Evolutionary conservation across 1,140 invertebrate genomes (phyloP).

Genomic region (Aculops lycopersici): DNA sequence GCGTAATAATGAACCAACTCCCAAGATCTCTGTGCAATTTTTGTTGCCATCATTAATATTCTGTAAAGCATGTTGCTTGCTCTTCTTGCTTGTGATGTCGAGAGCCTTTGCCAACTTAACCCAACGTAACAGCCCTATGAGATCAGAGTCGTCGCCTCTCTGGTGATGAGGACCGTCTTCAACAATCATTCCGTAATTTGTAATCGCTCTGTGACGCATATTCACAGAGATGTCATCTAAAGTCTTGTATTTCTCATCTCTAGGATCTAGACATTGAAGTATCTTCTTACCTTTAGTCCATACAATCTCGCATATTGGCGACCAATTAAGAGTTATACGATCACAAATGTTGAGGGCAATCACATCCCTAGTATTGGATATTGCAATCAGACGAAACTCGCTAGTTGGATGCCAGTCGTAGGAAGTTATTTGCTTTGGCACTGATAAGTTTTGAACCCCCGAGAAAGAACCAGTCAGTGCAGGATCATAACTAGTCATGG

Average conservation of each 20-base stretch:
- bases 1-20: constrained; percentile 3
- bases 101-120: background rate
- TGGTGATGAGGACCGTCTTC: background rate
- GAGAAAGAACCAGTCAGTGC: constrained; percentile 2
- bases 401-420: constrained; percentile 50
- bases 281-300: constrained; percentile 37
- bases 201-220: constrained; percentile 32
- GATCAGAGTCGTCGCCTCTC: background rate
- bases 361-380: constrained; percentile 24
- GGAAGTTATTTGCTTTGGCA: constrained; percentile 21
- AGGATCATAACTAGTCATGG: too few relatives aligned
- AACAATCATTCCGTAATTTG: constrained; percentile 43
- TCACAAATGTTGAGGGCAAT: constrained; percentile 40
- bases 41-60: constrained; percentile 2
- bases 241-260: constrained; percentile 16
- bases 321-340: constrained; percentile 45
- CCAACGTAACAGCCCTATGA: constrained; percentile 1
- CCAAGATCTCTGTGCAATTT: constrained; percentile 18
- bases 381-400: constrained; percentile 35
- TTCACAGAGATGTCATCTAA: constrained; percentile 34
- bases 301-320: constrained; percentile 28
- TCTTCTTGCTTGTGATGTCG: background rate
- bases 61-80: background rate
- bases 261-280: constrained; percentile 23
- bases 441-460: constrained; percentile 11